Percentiles rank a stretch among this genome's conserved stretches.
Conservation (phyloP, 2,113 vertebrate genomes). For the Rhinopomastus cyanomelas region DNA sequence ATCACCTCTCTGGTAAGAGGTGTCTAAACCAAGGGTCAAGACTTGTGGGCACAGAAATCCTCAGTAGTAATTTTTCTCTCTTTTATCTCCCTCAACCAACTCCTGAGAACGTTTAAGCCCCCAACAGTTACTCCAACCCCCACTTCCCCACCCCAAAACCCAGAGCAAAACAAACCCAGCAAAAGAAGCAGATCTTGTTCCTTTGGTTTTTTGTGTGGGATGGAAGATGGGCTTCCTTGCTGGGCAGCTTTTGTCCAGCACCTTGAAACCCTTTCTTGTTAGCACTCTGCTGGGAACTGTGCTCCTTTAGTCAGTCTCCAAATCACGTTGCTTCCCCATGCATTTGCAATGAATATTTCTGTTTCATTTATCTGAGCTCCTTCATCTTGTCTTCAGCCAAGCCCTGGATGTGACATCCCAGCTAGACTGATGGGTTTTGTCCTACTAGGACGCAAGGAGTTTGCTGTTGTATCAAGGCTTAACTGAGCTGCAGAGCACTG, state of each 20-base stretch:
- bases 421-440: neutral
- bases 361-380: neutral
- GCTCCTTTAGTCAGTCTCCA: neutral
- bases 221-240: neutral
- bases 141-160: rapidly evolving
- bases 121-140: neutral
- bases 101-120: neutral
- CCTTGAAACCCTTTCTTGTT: neutral
- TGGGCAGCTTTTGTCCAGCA: neutral
- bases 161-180: neutral
- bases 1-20: neutral
- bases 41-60: neutral
- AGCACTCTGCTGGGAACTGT: neutral
- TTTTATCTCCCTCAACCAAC: neutral
- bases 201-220: neutral
- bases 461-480: neutral
- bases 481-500: neutral
- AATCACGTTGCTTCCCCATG: neutral
- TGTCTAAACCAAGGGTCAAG: neutral
- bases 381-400: neutral
- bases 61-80: neutral
- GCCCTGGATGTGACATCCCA: neutral
- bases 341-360: neutral
- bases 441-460: neutral
- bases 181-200: neutral